Evolutionary conservation across 2,113 vertebrate species (phyloP), one percentile per base, ranked within the genome.

Genomic region (Helogale parvula): DNA sequence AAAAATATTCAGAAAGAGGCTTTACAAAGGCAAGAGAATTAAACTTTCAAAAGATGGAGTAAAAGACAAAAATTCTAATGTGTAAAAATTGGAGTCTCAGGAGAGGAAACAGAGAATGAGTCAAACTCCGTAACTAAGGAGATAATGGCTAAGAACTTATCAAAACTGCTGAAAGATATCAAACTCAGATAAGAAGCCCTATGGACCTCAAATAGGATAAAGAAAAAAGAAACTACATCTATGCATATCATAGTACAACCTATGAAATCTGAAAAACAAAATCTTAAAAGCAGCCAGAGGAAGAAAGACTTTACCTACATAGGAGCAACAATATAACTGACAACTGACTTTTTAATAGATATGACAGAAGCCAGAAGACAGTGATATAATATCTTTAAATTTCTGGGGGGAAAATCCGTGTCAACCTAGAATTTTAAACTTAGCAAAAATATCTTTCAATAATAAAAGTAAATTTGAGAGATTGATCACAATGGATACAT

Each of bases 1-100:
- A 83, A 92, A 96, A 93, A 81, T 88, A 95, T 23, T 84, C 25
- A 82, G 33, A 92, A 96, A 87, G 33, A 45, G 76, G 12, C 1
- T 63, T 87, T 65, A 65, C 80, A 92, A 89, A 50, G 29, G 60
- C 4, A 90, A 57, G 81, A 38, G 27, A 89, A 57, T 63, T 50
- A 69, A 38, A 88, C 87, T 79, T 83, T 72, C 17, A 66, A 65
- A 87, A 80, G 6, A 87, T 0, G 19, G 54, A 85, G 5, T 63
- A 86, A 93, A 77, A 94, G 33, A 71, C 11, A 89, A 45, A 96
- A 66, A 96, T 87, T 83, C 41, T 94, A 83, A 77, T 1, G 52
- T 54, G 23, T 5, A 85, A 57, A 84, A 89, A 96, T 8, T 96
- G 45, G 45, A 94, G 21, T 60, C 45, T 87, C 81, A 83, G 60